These are phyloP conservation scores for Petroica traversi DNA, from an alignment of 2,113 vertebrate species.

Conservation along the genomic window DNA sequence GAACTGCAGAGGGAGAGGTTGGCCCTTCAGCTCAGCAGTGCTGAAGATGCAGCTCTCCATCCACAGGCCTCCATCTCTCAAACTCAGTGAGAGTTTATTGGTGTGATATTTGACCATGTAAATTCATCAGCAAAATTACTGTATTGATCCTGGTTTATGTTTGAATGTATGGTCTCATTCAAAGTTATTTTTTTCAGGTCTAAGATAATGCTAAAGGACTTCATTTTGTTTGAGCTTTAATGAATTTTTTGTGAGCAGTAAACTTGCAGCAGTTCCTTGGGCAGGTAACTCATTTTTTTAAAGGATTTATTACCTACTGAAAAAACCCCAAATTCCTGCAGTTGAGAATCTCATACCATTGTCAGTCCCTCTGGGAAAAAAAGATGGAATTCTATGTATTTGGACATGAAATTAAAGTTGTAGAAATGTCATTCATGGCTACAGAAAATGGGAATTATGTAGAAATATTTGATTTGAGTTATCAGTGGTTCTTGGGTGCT, in stretches of 20 bases:
- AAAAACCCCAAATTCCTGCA: neutral
- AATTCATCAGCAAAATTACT: slow-evolving; percentile 7
- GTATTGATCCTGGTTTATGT: neutral
- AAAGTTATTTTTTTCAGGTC: neutral
- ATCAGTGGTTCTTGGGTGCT: neutral
- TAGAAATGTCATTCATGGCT: accelerated
- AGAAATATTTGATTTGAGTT: neutral
- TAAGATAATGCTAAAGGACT: neutral
- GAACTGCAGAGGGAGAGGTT: neutral
- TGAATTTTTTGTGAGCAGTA: neutral
- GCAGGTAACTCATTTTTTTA: neutral
- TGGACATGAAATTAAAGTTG: neutral
- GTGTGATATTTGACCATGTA: neutral
- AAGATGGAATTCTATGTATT: too few relatives aligned
- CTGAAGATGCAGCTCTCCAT: neutral
- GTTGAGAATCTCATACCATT: neutral
- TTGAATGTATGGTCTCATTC: neutral
- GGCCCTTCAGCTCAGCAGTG: neutral
- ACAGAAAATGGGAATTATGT: neutral
- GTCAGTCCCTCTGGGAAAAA: neutral
- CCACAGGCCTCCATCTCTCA: neutral
- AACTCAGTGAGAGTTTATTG: neutral
- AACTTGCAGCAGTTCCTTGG: neutral
- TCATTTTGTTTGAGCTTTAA: neutral
- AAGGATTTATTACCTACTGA: neutral